Evolutionary conservation across 2,113 vertebrate genomes (phyloP), one percentile per base, ranked within the genome.

Genomic region (Buteo buteo): DNA sequence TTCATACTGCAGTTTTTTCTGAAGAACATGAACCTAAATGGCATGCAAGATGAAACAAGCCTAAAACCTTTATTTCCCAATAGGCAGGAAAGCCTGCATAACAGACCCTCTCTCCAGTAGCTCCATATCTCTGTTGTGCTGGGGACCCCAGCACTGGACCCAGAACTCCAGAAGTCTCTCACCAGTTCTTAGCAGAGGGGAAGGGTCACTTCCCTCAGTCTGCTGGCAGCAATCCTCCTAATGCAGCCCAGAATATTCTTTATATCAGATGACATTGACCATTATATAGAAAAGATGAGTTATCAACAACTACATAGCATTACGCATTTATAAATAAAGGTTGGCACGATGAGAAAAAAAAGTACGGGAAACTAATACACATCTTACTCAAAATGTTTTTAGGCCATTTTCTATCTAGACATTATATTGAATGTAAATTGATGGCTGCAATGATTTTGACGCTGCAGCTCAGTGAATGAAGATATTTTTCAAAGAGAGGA

Each of bases 11-110:
- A 61, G 6, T 2, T 61, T 77, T 87, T 62, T 45, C n/a, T 70
- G 34, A 81, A 73, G 21, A 81, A 31, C 3, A 66, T 11, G 9
- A 15, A 29, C 20, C 78, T 93, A 74, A 87, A 81, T 44, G 61
- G 14, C 0, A 0, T 38, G 19, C 55, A 58, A 66, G 49, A 66
- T 28, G 2, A 91, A 86, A 77, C 34, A 6, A 84, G 16, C 14
- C 29, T 40, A 54, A 88, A 81, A 2, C 4, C 12, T 49, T 34
- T 73, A 6, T 45, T 86, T 69, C 25, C 32, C 14, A 54, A 4
- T 1, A 74, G 50, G 10, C 42, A 65, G 28, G 31, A 77, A 64
- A 55, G 9, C 2, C 22, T 58, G 22, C 13, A 54, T 58, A 58
- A 34, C 13, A 72, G 14, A 72, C 4, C 5, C 7, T 72, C 14